Evolutionary conservation across 1,140 invertebrate genomes (phyloP).

Genomic region (Orchestia grillus): DNA sequence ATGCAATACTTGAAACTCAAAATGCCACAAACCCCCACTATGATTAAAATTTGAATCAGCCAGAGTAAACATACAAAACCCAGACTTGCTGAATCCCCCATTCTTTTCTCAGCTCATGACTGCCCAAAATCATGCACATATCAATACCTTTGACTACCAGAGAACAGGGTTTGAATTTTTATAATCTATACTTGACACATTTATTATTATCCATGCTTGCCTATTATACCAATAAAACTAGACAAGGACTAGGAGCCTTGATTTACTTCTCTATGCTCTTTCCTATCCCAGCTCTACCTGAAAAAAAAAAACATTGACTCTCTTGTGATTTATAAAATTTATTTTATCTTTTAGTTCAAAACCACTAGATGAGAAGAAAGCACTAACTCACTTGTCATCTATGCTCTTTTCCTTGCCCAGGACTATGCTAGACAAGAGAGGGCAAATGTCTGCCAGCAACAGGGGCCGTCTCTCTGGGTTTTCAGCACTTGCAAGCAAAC

Average conservation of each 20-base stretch:
- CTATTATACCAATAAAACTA: no score
- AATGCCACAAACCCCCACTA: no score
- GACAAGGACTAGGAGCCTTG: no score
- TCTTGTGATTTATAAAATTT: neutral
- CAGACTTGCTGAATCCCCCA: neutral
- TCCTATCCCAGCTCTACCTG: no score
- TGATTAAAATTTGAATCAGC: neutral
- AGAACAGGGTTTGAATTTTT: no score
- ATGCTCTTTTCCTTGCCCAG: neutral
- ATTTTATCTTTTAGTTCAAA: neutral
- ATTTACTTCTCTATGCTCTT: no score
- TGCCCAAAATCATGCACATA: neutral
- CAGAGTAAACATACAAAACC: neutral
- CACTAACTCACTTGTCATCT: neutral
- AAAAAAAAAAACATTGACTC: neutral
- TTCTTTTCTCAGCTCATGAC: neutral
- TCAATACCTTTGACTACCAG: no score
- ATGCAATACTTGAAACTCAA: neutral
- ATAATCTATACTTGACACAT: no score
- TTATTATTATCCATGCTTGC: no score
- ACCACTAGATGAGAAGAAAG: neutral
- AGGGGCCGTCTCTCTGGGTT: neutral
- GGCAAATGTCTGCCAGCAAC: neutral
- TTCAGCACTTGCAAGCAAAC: neutral
- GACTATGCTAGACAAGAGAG: neutral